A percentile compares a stretch with the other conserved stretches of the same genome.
These are phyloP conservation scores for Petrocephalus schoutedeni DNA, from an alignment of 2,797 vertebrate genomes.

Conservation along the genomic window DNA sequence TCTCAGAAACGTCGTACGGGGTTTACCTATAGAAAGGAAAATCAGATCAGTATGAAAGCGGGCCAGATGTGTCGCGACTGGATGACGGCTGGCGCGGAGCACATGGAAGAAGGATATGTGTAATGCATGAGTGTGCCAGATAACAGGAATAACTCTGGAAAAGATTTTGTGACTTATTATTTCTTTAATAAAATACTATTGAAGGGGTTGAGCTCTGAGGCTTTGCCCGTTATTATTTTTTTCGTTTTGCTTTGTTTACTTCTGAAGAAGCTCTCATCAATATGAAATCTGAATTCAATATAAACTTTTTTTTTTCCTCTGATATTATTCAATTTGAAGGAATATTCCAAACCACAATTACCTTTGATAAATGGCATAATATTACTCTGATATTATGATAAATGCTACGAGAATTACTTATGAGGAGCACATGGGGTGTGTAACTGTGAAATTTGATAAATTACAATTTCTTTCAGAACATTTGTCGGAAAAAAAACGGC, in stretches of 20 bases:
- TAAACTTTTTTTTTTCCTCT: constrained; percentile 32
- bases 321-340: constrained; percentile 45
- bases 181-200: neutral
- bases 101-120: neutral
- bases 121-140: neutral
- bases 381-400: constrained; percentile 41
- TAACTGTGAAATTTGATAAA: constrained; percentile 68
- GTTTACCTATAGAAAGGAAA: neutral
- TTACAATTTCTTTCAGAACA: constrained; percentile 56
- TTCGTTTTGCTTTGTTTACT: constrained; percentile 33
- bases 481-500: constrained; percentile 26
- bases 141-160: neutral
- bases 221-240: neutral
- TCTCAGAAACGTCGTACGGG: neutral
- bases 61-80: neutral
- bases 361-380: constrained; percentile 10
- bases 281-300: constrained; percentile 34
- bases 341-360: constrained; percentile 13
- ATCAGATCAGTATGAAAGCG: neutral
- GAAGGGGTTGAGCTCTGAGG: neutral
- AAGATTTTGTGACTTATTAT: neutral
- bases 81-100: neutral
- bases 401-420: constrained; percentile 50
- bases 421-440: constrained; percentile 46
- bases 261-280: constrained; percentile 48